Percentiles rank a stretch among this genome's conserved stretches.
Conservation (phyloP, 2,797 vertebrate species). For the Podarcis lilfordi region DNA sequence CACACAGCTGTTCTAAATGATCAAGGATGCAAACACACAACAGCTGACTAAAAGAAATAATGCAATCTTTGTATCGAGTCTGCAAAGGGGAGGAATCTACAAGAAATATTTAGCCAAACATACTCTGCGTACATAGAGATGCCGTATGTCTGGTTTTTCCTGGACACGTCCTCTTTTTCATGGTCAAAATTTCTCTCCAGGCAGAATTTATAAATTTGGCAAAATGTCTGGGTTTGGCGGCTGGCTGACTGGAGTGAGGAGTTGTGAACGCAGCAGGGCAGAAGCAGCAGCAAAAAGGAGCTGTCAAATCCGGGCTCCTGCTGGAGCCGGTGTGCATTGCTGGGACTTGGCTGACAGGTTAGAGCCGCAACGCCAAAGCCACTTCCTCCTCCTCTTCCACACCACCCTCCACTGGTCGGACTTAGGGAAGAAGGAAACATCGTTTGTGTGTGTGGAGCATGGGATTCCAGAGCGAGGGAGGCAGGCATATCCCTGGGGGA, state of each 20-base stretch:
- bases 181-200: no score
- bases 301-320: conserved; percentile 1
- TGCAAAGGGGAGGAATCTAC: no score
- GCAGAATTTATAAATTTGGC: no score
- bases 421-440: conserved; percentile 1
- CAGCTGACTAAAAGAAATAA: neutral
- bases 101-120: neutral
- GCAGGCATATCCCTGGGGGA: conserved; percentile 11
- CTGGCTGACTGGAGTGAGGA: conserved; percentile 64
- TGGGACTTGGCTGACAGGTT: conserved; percentile 26
- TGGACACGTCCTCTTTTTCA: no score
- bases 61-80: neutral
- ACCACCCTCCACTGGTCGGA: neutral
- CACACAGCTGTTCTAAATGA: neutral
- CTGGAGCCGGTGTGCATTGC: neutral
- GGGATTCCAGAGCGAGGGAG: neutral
- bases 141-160: no score
- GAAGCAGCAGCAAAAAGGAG: conserved; percentile 17
- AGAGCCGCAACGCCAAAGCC: neutral
- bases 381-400: neutral
- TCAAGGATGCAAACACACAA: neutral
- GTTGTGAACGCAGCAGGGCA: conserved; percentile 42
- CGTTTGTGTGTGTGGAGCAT: neutral
- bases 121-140: neutral
- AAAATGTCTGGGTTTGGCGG: neutral